These are phyloP conservation scores for Muraenolepis orangiensis DNA, from an alignment of 2,797 vertebrate genomes.

Conservation along the genomic window DNA sequence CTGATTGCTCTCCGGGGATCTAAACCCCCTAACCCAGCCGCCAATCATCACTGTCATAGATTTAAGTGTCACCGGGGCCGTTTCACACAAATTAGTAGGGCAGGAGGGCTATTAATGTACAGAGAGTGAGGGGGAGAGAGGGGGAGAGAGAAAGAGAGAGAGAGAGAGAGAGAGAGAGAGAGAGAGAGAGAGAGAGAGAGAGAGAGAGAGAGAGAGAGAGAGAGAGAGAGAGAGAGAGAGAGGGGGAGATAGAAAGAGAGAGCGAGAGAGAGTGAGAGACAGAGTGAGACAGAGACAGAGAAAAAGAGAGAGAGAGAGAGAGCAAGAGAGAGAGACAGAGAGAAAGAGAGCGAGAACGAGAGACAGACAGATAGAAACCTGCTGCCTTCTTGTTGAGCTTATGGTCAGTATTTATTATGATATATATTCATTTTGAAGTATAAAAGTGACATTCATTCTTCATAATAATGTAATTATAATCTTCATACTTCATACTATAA, in stretches of 20 bases:
- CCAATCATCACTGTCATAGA: too few relatives aligned
- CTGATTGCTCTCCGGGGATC: not conserved
- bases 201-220: too few relatives aligned
- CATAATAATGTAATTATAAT: not conserved
- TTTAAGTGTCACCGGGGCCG: not conserved
- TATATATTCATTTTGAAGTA: not conserved
- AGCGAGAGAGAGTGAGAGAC: not conserved
- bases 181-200: too few relatives aligned
- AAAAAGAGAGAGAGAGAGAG: too few relatives aligned
- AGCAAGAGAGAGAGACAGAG: too few relatives aligned
- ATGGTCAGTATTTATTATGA: too few relatives aligned
- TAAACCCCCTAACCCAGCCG: not conserved
- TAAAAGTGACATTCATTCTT: not conserved
- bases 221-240: not conserved
- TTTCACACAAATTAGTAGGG: not conserved
- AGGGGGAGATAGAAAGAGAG: too few relatives aligned
- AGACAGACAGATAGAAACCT: not conserved
- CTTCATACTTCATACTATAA: too few relatives aligned
- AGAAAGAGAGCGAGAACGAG: not conserved
- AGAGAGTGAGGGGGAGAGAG: not conserved
- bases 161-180: too few relatives aligned
- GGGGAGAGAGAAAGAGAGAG: too few relatives aligned
- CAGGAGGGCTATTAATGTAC: not conserved
- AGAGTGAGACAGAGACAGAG: too few relatives aligned
- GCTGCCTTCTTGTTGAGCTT: too few relatives aligned